Evolutionary conservation across 2,888 invertebrate genomes (phyloP), one percentile per base, ranked within the genome.

Genomic region (Drosophila kuntzei): DNA sequence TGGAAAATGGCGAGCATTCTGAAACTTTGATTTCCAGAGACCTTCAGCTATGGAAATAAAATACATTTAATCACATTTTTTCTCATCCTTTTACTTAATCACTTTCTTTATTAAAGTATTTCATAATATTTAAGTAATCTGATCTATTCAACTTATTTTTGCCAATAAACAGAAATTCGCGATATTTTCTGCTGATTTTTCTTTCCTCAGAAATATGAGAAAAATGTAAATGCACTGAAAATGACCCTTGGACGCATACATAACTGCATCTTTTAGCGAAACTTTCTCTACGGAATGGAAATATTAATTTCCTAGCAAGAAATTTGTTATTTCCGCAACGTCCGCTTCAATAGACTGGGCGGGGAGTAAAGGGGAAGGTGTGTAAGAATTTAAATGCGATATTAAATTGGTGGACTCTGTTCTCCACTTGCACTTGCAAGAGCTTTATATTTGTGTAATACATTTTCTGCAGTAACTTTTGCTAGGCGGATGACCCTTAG

Each of bases 301-400:
- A 87, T 88, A 89, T 88, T 89, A 88, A 89, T 89, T 89, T 89
- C 89, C 90, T 80, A 83, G 80, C 70, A 80, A 89, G 90, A 88
- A 89, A 87, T 90, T 89, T 86, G 87, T 80, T 86, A 84, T 89
- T 89, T 89, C 88, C 86, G 79, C 76, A 55, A 80, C 51, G 72
- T 71, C 68, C 70, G 78, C 63, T 55, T 64, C 74, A 69, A 79
- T 74, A 60, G 46, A 46, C 53, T 14, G 55, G 36, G 29, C 8
- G 3, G 1, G 4, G 22, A 50, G 47, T 14, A 16, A 34, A 8
- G 20, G 39, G 7, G 29, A 49, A 27, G 58, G 39, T 57, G 44
- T 61, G 47, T 49, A 51, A 58, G 63, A 73, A 81, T 81, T 87
- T 87, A 87, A 81, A 84, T 84, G 75, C 74, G 72, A 81, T 85